A percentile compares a stretch with the other conserved stretches of the same genome.
Evolutionary conservation across 2,888 invertebrate species (phyloP).

Genomic region (Chironomus tentans): DNA sequence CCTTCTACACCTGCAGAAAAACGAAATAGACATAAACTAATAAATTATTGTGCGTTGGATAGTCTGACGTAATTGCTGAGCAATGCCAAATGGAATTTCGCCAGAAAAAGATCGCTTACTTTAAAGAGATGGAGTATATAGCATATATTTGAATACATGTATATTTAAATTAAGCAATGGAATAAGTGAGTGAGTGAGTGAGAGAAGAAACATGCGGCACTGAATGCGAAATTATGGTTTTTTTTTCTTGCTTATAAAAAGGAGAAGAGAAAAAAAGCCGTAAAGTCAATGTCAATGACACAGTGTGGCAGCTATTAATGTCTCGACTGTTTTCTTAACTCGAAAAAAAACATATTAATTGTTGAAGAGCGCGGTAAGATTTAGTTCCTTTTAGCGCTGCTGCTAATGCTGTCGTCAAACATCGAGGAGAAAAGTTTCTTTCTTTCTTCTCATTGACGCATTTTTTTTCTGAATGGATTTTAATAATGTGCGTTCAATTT

Average conservation of each 20-base stretch:
- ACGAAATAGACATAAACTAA: not conserved
- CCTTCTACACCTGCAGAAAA: not conserved
- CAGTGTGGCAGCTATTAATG: not conserved
- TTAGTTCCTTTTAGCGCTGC: too few species aligned
- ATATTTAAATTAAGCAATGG: not conserved
- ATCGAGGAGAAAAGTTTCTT: too few species aligned
- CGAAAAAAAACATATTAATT: too few species aligned
- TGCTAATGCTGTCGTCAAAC: too few species aligned
- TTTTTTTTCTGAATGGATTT: too few species aligned
- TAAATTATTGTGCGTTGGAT: too few species aligned
- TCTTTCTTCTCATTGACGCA: too few species aligned
- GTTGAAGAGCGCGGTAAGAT: too few species aligned
- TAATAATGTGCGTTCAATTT: too few species aligned
- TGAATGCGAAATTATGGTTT: not conserved
- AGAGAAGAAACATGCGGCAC: not conserved
- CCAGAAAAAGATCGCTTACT: constrained; percentile 1
- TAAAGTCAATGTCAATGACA: constrained; percentile 24
- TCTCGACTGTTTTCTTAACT: not conserved
- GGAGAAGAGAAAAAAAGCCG: not conserved
- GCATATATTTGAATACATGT: not conserved
- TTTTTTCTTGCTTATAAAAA: not conserved
- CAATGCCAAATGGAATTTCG: constrained; percentile 21
- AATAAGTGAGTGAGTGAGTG: not conserved
- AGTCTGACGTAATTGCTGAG: constrained; percentile 10
- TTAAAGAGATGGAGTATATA: not conserved